Percentiles rank a stretch among this genome's conserved stretches.
These are phyloP conservation scores for Aptenodytes patagonicus DNA, from an alignment of 2,113 vertebrate species.

Conservation along the genomic window DNA sequence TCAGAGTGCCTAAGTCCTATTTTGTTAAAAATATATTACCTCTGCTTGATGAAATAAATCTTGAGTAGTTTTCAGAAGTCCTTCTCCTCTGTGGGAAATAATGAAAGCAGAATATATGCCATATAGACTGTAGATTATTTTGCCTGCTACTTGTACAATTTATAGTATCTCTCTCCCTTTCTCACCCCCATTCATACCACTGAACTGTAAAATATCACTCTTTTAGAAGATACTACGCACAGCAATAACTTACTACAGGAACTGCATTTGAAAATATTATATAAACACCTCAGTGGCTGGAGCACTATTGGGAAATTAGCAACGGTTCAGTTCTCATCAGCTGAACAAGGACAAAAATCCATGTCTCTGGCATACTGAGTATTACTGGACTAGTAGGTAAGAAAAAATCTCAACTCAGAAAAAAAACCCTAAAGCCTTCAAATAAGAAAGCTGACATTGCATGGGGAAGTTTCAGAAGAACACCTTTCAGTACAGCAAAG, in stretches of 20 bases:
- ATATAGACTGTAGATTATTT: background rate
- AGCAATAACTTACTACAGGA: background rate
- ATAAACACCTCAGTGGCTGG: background rate
- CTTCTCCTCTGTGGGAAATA: constrained; percentile 86
- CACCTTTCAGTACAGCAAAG: background rate
- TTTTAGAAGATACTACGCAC: background rate
- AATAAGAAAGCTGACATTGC: background rate
- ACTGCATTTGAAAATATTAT: background rate
- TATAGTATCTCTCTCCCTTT: background rate
- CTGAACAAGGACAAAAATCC: background rate
- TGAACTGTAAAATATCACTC: background rate
- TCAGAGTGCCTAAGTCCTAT: background rate
- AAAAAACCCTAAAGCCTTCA: background rate
- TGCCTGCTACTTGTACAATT: background rate
- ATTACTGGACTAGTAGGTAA: background rate
- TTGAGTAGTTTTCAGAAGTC: constrained; percentile 92
- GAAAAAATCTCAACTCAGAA: background rate
- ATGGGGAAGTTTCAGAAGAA: background rate
- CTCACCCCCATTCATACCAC: background rate
- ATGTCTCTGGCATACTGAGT: background rate
- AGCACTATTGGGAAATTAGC: background rate
- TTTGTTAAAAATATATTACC: constrained; percentile 72
- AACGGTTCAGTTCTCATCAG: background rate
- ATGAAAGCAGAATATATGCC: background rate
- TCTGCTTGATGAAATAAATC: constrained; percentile 94